These are phyloP conservation scores for Tipula unca DNA, from an alignment of 2,888 invertebrate species.

Conservation along the genomic window DNA sequence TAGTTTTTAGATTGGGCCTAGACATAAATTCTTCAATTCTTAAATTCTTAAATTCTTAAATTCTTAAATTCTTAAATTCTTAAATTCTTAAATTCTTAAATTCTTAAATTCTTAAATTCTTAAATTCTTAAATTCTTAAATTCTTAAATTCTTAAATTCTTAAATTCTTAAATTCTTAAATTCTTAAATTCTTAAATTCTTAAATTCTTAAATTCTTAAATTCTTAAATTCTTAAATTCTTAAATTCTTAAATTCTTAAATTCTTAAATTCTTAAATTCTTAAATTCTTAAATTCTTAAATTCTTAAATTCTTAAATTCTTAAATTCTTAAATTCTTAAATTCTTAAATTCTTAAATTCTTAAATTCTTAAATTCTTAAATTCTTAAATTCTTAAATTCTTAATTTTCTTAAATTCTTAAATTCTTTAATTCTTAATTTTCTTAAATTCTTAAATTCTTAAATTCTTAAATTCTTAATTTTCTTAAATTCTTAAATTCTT, in stretches of 20 bases:
- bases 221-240: neutral
- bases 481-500: too few species aligned
- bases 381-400: too few species aligned
- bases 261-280: neutral
- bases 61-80: neutral
- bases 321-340: neutral
- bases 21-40: neutral
- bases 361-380: neutral
- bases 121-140: neutral
- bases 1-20: too few species aligned
- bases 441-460: too few species aligned
- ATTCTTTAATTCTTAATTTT: too few species aligned
- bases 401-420: too few species aligned
- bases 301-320: neutral
- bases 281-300: neutral
- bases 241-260: neutral
- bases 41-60: neutral
- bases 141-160: neutral
- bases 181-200: neutral
- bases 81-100: neutral
- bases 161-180: neutral
- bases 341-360: neutral
- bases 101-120: neutral
- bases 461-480: too few species aligned
- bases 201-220: neutral